Conservation (phyloP, 2,797 vertebrate genomes). For the Synaphobranchus kaupii region DNA sequence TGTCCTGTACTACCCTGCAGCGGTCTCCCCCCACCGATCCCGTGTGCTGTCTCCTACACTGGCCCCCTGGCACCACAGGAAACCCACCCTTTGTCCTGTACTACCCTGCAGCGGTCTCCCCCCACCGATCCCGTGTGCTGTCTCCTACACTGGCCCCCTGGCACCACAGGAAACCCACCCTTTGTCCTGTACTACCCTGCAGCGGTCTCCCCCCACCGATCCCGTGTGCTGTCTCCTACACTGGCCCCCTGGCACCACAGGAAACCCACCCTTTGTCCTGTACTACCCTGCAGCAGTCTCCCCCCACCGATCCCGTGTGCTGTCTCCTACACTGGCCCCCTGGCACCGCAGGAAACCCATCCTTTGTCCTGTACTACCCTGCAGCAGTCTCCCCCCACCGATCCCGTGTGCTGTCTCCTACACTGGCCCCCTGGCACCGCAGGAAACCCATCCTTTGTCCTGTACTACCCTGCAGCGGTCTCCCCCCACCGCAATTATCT, state of each 20-base stretch:
- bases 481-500: background rate
- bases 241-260: background rate
- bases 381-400: background rate
- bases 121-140: background rate
- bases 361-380: background rate
- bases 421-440: background rate
- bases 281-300: background rate
- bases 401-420: background rate
- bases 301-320: background rate
- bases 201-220: background rate
- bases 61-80: background rate
- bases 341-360: background rate
- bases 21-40: background rate
- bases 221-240: background rate
- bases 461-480: background rate
- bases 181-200: background rate
- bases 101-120: background rate
- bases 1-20: background rate
- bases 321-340: background rate
- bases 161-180: background rate
- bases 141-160: background rate
- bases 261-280: background rate
- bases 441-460: background rate
- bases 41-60: background rate
- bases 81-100: background rate